A percentile compares a stretch with the other conserved stretches of the same genome.
Evolutionary conservation across 64 coral and sea anemone species (phyloP).

Genomic region (Astreopora myriophthalma): DNA sequence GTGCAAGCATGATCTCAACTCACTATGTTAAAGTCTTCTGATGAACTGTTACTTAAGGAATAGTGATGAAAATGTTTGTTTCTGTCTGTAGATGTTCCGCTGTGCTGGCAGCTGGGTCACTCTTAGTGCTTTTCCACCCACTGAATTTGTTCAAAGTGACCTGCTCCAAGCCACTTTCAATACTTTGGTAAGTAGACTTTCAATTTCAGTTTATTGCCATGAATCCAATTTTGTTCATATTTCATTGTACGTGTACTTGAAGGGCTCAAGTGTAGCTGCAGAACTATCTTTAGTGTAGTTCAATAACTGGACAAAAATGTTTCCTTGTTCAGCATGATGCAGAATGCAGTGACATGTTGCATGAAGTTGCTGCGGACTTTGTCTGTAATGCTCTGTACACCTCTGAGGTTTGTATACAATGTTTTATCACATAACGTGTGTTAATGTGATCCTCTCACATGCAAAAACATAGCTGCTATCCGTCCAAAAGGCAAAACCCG

Average conservation of each 20-base stretch:
- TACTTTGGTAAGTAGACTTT: conserved; percentile 68
- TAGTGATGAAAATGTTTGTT: not conserved
- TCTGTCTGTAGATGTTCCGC: conserved; percentile 70
- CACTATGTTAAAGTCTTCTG: too few relatives aligned
- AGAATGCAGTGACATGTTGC: conserved; percentile 77
- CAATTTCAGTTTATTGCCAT: not conserved
- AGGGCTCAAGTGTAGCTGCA: too few relatives aligned
- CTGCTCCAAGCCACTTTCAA: conserved; percentile 81
- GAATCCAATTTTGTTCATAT: too few relatives aligned
- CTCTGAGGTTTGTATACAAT: conserved; percentile 49
- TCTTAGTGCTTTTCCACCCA: conserved; percentile 82
- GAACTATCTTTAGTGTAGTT: too few relatives aligned
- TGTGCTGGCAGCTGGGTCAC: conserved; percentile 98
- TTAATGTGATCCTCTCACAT: too few relatives aligned
- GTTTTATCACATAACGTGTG: too few relatives aligned
- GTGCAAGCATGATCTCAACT: too few relatives aligned
- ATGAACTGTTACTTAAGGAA: too few relatives aligned
- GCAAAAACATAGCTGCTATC: too few relatives aligned
- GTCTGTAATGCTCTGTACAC: conserved; percentile 96
- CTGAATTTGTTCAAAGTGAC: conserved; percentile 87
- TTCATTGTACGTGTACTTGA: not conserved
- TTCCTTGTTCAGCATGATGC: conserved; percentile 53
- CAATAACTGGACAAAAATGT: not conserved
- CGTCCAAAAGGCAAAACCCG: too few relatives aligned
- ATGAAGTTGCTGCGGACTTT: conserved; percentile 94